Evolutionary conservation across 2,113 vertebrate species (phyloP).

Genomic region (Lepus timidus): DNA sequence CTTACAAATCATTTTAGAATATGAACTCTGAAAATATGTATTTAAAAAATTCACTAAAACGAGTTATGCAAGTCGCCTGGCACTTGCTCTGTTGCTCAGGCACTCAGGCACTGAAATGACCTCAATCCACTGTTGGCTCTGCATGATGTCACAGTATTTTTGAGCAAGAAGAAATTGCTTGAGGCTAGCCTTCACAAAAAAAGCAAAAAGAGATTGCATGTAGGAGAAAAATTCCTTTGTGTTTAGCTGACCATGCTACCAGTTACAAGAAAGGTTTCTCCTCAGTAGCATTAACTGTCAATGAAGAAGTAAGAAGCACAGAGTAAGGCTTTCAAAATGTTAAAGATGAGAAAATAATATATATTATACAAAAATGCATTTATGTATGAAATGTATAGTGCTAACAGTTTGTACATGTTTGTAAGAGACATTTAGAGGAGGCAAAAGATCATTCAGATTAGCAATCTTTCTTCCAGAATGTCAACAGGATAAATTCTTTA

Average conservation of each 20-base stretch:
- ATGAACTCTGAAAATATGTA: background rate
- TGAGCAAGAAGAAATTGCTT: constrained; percentile 46
- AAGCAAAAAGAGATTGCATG: constrained; percentile 2
- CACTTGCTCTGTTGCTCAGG: constrained; percentile 1
- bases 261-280: constrained; percentile 40
- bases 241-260: constrained; percentile 57
- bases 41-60: constrained; percentile 58
- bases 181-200: constrained; percentile 43
- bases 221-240: background rate
- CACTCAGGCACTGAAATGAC: constrained; percentile 44
- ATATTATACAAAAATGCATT: constrained; percentile 7
- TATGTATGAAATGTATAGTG: background rate
- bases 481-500: background rate
- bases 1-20: constrained; percentile 27
- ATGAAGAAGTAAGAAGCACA: constrained; percentile 4
- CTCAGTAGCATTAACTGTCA: constrained; percentile 32
- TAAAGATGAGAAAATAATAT: constrained; percentile 41
- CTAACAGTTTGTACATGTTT: background rate
- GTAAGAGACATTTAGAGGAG: background rate
- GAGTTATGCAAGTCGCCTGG: constrained; percentile 37
- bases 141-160: constrained; percentile 5
- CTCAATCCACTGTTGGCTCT: background rate
- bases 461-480: background rate
- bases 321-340: constrained; percentile 49
- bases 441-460: constrained; percentile 17